These are phyloP conservation scores for Drosophila pullipes DNA, from an alignment of 2,888 invertebrate genomes.

Conservation along the genomic window DNA sequence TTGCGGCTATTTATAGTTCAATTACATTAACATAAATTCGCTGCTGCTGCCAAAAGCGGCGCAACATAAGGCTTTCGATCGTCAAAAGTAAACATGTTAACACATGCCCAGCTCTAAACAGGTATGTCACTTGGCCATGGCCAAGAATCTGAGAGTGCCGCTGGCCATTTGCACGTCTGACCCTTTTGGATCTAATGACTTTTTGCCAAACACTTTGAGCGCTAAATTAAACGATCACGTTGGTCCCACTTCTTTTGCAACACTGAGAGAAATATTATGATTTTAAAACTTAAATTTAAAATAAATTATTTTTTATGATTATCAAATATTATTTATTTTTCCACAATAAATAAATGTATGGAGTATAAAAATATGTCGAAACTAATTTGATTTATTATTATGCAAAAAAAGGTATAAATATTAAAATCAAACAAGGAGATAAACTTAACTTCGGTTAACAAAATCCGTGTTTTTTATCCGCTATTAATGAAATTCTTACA, in stretches of 20 bases:
- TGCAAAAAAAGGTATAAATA: no score
- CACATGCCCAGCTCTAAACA: neutral
- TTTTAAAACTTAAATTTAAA: neutral
- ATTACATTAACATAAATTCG: constrained; percentile 58
- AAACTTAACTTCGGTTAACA: fast-evolving
- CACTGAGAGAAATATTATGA: constrained; percentile 46
- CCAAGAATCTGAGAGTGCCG: constrained; percentile 34
- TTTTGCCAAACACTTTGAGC: constrained; percentile 49
- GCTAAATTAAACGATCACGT: constrained; percentile 27
- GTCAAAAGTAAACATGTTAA: constrained; percentile 20
- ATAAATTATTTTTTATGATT: neutral
- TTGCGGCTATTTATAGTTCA: constrained; percentile 30
- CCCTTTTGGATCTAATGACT: constrained; percentile 68
- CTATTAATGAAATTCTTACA: neutral
- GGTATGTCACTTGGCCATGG: constrained; percentile 19
- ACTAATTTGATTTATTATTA: no score
- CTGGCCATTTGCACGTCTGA: constrained; percentile 68
- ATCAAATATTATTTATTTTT: neutral
- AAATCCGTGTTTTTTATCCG: neutral
- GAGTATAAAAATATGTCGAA: no score
- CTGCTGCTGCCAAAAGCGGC: constrained; percentile 38
- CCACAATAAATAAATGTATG: neutral
- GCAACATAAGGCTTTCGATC: constrained; percentile 52
- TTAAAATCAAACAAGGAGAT: neutral
- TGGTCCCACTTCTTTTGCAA: constrained; percentile 46